A percentile compares a stretch with the other conserved stretches of the same genome.
phyloP scores from a whole-genome alignment of 2,797 vertebrate species.

The Natrix natrix region DNA sequence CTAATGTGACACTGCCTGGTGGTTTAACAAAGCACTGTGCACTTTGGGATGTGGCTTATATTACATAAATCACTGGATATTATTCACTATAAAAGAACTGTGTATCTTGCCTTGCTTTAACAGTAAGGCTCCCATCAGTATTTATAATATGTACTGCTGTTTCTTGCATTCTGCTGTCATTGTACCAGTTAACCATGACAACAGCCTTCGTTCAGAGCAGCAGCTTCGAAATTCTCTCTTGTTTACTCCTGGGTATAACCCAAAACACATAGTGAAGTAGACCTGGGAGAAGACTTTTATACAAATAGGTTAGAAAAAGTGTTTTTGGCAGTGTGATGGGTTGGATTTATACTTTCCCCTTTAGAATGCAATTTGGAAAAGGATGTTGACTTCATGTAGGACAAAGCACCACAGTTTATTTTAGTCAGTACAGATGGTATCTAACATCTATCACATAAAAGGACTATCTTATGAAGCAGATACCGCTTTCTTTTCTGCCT shows the following conservation, averaged over 20 bases:
- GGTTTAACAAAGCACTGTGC: neutral
- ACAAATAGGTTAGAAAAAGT: neutral
- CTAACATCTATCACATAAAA: neutral
- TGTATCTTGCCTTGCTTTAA: neutral
- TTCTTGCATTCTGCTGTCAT: neutral
- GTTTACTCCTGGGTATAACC: neutral
- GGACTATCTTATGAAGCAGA: neutral
- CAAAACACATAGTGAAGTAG: neutral
- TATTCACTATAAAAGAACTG: neutral
- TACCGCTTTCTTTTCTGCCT: neutral
- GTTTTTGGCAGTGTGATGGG: neutral
- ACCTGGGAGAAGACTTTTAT: neutral
- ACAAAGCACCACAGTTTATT: neutral
- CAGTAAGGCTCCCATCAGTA: neutral
- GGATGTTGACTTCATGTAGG: neutral
- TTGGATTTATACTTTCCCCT: neutral
- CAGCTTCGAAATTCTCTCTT: neutral
- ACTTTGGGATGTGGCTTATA: neutral
- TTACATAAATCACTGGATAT: neutral
- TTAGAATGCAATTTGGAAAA: neutral
- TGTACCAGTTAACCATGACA: neutral
- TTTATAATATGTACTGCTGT: neutral
- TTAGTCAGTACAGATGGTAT: neutral
- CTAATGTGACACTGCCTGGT: neutral
- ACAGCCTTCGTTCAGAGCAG: neutral